Conservation (phyloP, 2,888 invertebrate species). For the Polymixis lichenea region DNA sequence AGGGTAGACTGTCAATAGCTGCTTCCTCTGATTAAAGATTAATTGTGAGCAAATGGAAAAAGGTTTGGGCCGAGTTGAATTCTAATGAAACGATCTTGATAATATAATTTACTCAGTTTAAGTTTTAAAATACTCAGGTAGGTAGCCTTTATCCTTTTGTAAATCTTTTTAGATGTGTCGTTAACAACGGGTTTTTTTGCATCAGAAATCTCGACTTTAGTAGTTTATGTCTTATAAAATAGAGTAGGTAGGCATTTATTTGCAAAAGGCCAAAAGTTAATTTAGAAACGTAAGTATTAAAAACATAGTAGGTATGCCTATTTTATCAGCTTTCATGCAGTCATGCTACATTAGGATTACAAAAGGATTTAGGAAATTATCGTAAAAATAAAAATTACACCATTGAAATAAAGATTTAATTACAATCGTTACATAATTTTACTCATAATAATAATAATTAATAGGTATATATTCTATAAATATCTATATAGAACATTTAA, state of each 20-base stretch:
- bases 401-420: constrained; percentile 90
- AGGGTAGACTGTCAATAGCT: constrained; percentile 59
- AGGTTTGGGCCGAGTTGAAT: constrained; percentile 52
- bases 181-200: constrained; percentile 39
- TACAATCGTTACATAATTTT: constrained; percentile 90
- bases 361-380: constrained; percentile 32
- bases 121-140: constrained; percentile 59
- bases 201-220: constrained; percentile 15
- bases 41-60: constrained; percentile 66
- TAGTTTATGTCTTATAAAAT: constrained; percentile 18
- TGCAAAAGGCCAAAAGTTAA: neutral
- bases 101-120: constrained; percentile 58
- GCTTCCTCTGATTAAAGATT: constrained; percentile 59
- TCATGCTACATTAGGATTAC: neutral
- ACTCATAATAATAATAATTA: constrained; percentile 88
- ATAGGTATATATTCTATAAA: constrained; percentile 90
- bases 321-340: neutral
- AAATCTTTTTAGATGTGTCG: constrained; percentile 39
- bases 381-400: constrained; percentile 77
- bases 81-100: constrained; percentile 59
- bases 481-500: constrained; percentile 90
- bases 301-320: neutral
- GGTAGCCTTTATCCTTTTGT: constrained; percentile 42
- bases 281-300: neutral
- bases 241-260: constrained; percentile 3